Conservation (phyloP, 2,888 invertebrate species). For the Hermodice carunculata region DNA sequence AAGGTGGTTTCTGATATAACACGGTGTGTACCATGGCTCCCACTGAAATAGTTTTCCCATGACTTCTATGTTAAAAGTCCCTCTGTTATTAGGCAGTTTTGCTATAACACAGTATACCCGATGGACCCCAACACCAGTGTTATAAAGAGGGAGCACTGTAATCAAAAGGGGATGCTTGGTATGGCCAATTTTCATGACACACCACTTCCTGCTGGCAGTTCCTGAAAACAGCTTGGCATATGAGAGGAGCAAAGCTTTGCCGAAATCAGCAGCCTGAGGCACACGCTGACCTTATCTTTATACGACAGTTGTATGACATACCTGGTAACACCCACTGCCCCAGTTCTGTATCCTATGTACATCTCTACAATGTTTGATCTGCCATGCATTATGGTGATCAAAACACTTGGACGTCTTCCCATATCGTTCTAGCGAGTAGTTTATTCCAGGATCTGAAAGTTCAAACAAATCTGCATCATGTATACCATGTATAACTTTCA, state of each 20-base stretch:
- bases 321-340: slow-evolving; percentile 95
- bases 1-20: no score
- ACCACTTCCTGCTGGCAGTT: background rate
- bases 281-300: background rate
- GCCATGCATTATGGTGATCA: slow-evolving; percentile 81
- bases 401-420: slow-evolving; percentile 91
- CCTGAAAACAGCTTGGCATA: background rate
- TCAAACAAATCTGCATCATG: no score
- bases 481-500: no score
- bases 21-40: no score
- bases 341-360: slow-evolving; percentile 81
- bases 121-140: no score
- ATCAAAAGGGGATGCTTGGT: no score
- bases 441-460: slow-evolving; percentile 76
- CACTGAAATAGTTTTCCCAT: no score
- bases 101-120: no score
- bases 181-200: no score
- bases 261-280: background rate
- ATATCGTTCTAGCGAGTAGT: slow-evolving; percentile 93
- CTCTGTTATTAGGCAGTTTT: no score
- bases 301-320: slow-evolving; percentile 40
- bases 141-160: no score
- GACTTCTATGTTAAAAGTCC: no score
- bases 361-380: slow-evolving; percentile 48
- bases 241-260: background rate